Evolutionary conservation across 2,113 vertebrate genomes (phyloP), one percentile per base, ranked within the genome.

Genomic region (Origma solitaria): DNA sequence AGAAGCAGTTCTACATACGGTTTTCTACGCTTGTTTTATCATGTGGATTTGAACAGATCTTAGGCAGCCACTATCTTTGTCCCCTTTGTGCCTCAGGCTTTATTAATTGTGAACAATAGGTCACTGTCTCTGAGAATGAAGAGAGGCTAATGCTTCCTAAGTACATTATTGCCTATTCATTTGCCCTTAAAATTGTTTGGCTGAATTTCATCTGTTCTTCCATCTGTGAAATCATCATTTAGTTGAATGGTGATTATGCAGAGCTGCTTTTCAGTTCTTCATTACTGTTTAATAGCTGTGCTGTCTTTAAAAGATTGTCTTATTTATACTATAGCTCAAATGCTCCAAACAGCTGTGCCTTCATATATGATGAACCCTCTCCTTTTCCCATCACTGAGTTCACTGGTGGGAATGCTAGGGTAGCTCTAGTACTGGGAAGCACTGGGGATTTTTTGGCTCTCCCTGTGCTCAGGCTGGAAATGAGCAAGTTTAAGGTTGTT

Each of bases 171-270:
- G 88, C 89, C 95, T 96, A 95, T 97, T 98, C 88, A 95, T 97
- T 96, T 97, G 91, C 72, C 95, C 94, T 66, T 90, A 94, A 94
- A 97, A 95, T 95, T 66, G 7, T 97, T 96, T 97, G 95, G 91
- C 95, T 97, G 93, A 97, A 97, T 97, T 97, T 98, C 97, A 98
- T 98, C 97, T 96, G 96, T 91, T 96, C 96, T 97, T 95, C 96
- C 96, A 97, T 97, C 97, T 97, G 96, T 98, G 97, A 98, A 97
- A 97, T 97, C 92, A 91, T 91, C 97, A 94, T 98, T 98, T 95
- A 95, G 83, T 93, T 92, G 95, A 87, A 95, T 88, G 93, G 94
- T 91, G 95, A 97, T 97, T 98, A 97, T 93, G 60, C 70, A 88
- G 90, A 93, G 95, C 38, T 86, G 90, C 92, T 97, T 96, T 94